Evolutionary conservation across 64 coral and sea anemone species (phyloP).

Genomic region (Actinia tenebrosa): DNA sequence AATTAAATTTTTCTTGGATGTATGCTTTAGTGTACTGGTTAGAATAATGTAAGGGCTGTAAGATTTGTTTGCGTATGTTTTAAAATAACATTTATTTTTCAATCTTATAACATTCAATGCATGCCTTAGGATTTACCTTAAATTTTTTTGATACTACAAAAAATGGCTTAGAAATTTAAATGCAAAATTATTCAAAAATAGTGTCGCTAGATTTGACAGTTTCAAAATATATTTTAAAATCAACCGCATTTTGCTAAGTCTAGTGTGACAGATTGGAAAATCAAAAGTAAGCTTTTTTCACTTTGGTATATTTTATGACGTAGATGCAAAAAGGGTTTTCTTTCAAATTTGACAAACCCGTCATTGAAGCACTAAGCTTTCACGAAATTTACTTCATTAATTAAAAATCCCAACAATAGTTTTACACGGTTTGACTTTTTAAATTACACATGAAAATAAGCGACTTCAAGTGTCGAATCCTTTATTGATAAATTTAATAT

Average conservation of each 20-base stretch:
- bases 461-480: no score
- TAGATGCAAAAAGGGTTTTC: not conserved
- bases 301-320: not conserved
- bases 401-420: not conserved
- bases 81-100: slow-evolving; percentile 6
- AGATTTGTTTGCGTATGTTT: not conserved
- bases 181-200: no score
- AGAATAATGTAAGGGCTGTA: not conserved
- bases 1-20: not conserved
- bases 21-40: not conserved
- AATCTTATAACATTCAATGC: not conserved
- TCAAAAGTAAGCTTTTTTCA: not conserved
- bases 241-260: not conserved
- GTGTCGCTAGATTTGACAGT: not conserved
- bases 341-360: not conserved
- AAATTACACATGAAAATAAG: not conserved
- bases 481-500: no score
- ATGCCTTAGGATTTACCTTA: no score
- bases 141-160: no score
- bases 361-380: not conserved
- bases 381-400: not conserved
- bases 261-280: not conserved
- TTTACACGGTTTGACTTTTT: not conserved
- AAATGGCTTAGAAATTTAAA: no score
- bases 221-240: not conserved